Conservation (phyloP, 2,113 vertebrate species). For the Passerina amoena region DNA sequence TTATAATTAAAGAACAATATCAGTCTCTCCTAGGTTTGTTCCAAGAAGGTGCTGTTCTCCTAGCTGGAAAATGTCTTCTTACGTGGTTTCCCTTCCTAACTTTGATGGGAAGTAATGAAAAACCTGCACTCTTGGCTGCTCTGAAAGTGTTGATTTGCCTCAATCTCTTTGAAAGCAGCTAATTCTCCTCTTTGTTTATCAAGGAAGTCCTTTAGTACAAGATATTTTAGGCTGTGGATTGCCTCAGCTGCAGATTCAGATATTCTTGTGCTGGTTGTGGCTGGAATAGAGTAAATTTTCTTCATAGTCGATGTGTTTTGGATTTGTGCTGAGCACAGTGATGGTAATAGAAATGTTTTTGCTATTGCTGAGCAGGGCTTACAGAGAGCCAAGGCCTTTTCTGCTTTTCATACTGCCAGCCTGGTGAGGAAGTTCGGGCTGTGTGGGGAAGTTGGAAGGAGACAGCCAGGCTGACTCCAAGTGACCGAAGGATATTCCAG, state of each 20-base stretch:
- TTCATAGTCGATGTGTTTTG: neutral
- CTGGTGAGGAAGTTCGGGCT: neutral
- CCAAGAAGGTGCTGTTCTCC: neutral
- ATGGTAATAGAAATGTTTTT: neutral
- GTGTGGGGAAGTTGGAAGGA: neutral
- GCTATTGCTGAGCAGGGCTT: neutral
- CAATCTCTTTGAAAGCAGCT: neutral
- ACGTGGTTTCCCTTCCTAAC: neutral
- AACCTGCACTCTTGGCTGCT: accelerated
- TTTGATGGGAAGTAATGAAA: neutral
- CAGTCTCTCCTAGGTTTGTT: neutral
- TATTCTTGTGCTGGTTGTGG: neutral
- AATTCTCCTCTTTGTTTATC: neutral
- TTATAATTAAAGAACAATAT: neutral
- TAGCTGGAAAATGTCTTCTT: neutral
- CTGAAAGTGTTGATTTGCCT: neutral
- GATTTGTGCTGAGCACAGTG: neutral
- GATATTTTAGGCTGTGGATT: neutral
- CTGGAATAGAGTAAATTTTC: neutral
- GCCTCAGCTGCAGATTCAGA: neutral
- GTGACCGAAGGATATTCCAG: neutral
- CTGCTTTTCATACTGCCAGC: accelerated
- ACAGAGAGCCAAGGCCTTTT: neutral
- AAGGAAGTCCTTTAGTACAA: neutral
- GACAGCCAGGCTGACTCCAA: neutral